Conservation (phyloP, 1,140 invertebrate species). For the Rhynchophorus ferrugineus region DNA sequence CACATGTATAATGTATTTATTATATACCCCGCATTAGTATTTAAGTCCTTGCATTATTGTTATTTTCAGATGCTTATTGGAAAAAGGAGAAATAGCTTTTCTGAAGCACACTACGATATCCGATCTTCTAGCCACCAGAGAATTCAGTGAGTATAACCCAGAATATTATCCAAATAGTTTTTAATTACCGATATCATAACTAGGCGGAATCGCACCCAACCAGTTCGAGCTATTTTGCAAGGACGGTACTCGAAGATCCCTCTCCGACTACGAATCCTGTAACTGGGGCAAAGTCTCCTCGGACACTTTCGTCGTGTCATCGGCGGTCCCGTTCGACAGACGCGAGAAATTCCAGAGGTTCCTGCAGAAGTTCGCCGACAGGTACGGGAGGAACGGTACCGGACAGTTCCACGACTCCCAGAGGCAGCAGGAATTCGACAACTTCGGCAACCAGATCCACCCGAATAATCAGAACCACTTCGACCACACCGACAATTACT, state of each 20-base stretch:
- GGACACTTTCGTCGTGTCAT: conserved; percentile 80
- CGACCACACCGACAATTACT: conserved; percentile 11
- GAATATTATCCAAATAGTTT: neutral
- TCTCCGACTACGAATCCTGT: conserved; percentile 71
- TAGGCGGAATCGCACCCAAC: neutral
- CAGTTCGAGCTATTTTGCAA: conserved; percentile 81
- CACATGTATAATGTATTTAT: too few species aligned
- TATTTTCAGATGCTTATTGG: conserved; percentile 66
- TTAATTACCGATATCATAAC: neutral
- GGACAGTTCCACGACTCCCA: neutral
- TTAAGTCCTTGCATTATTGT: too few species aligned
- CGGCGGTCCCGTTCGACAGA: conserved; percentile 56
- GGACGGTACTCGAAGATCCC: conserved; percentile 62
- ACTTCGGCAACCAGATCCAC: conserved; percentile 15
- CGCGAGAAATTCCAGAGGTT: conserved; percentile 55
- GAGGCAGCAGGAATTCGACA: conserved; percentile 9
- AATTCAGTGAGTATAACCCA: conserved; percentile 43
- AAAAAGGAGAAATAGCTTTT: conserved; percentile 87
- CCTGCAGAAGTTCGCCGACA: conserved; percentile 45
- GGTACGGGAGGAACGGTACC: conserved; percentile 25
- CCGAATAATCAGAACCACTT: conserved; percentile 9
- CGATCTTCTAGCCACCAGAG: conserved; percentile 55
- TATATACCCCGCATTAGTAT: too few species aligned
- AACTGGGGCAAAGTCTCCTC: conserved; percentile 83
- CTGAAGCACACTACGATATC: conserved; percentile 77